These are phyloP conservation scores for Periophthalmus magnuspinnatus DNA, from an alignment of 2,797 vertebrate species.

Conservation along the genomic window DNA sequence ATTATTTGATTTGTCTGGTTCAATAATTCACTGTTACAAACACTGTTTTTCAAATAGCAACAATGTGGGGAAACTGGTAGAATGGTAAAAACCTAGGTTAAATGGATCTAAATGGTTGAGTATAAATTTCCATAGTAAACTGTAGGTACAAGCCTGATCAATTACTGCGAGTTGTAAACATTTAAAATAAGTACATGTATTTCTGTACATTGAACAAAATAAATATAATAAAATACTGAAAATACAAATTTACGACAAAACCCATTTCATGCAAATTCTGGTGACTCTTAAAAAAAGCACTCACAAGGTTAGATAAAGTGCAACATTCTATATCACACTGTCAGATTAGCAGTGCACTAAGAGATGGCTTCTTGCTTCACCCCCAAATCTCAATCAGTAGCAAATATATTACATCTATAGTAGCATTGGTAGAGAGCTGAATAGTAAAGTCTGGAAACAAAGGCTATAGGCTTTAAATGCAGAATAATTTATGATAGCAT, in stretches of 20 bases:
- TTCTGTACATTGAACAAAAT: slow-evolving; percentile 40
- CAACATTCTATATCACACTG: slow-evolving; percentile 55
- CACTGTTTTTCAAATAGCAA: neutral
- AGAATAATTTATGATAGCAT: slow-evolving; percentile 2
- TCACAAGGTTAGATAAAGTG: slow-evolving; percentile 52
- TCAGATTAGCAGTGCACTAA: slow-evolving; percentile 31
- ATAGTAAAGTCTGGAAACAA: neutral
- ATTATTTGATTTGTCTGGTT: neutral
- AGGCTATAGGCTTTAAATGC: neutral
- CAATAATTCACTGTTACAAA: slow-evolving; percentile 3
- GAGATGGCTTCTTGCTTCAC: slow-evolving; percentile 59
- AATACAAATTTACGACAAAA: slow-evolving; percentile 50
- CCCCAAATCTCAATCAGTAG: slow-evolving; percentile 1
- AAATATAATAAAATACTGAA: slow-evolving; percentile 59
- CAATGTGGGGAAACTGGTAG: neutral
- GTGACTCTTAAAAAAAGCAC: slow-evolving; percentile 36
- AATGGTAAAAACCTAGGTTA: neutral
- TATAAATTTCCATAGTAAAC: slow-evolving; percentile 7
- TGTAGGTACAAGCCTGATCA: slow-evolving; percentile 3
- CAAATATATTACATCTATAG: neutral
- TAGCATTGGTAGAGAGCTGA: neutral
- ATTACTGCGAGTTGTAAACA: slow-evolving; percentile 13
- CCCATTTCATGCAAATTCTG: slow-evolving; percentile 45
- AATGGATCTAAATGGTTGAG: neutral
- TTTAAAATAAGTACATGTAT: slow-evolving; percentile 22